Base-by-base conservation (phyloP, 2,113 vertebrate genomes). In the Hepsetus odoe region DNA sequence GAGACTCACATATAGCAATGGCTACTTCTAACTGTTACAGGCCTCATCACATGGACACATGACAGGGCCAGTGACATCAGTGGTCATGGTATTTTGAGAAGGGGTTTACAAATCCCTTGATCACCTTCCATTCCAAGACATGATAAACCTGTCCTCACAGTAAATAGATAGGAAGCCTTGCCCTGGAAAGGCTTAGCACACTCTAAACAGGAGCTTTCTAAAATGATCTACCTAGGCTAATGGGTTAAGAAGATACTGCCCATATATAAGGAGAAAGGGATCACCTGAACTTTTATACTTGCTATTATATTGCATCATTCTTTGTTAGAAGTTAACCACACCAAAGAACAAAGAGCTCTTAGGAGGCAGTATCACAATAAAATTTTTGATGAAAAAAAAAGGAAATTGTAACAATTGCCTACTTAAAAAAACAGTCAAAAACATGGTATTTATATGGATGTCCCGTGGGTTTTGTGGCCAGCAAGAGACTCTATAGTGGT, bases 61-160 rank as follows among this genome's bases (percentile, higher is more conserved):
- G 55, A 73, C 38, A 76, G 26, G 28, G 1, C 73, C 12, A 18
- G 5, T 67, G 80, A 86, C 84, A 69, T 82, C 72, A 85, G 24
- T 61, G 46, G 46, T 18, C 20, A 77, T 20, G 68, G 65, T 79
- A 80, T 77, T 77, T 33, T 78, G 53, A 77, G 76, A 69, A 56
- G 44, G 64, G 80, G 82, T 66, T 84, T 70, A 80, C 64, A 56
- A 79, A 70, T 72, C 85, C 71, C 72, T 72, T 30, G 53, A 32
- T 66, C 18, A 67, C 26, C 69, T 76, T 42, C 42, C 49, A 72
- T 77, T 56, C 35, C 72, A 79, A 74, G 73, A 28, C 10, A 12
- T 35, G 24, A 44, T 61, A 61, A 82, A 67, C 55, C 58, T 55
- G 51, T 46, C 66, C 75, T 51, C 77, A 59, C 58, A 30, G 76